Evolutionary conservation across 2,888 invertebrate genomes (phyloP).

Genomic region (Hirtodrosophila trivittata): DNA sequence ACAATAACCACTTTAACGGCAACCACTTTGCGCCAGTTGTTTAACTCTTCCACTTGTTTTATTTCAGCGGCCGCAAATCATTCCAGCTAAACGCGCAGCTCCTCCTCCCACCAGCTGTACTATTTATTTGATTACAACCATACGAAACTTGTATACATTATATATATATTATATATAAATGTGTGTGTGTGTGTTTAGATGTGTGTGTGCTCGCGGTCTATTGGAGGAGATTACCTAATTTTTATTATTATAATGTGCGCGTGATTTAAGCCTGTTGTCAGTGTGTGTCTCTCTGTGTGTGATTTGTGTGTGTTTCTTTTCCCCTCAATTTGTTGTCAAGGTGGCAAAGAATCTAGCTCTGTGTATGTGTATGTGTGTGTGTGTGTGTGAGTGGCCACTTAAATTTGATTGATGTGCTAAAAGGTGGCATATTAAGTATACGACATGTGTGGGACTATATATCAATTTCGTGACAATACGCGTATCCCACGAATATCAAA

Average conservation of each 20-base stretch:
- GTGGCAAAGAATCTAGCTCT: no score
- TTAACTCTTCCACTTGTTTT: conserved; percentile 14
- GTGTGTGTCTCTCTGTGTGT: neutral
- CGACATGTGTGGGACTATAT: neutral
- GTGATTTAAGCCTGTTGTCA: conserved; percentile 12
- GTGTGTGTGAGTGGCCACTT: conserved; percentile 35
- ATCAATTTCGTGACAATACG: conserved; percentile 4
- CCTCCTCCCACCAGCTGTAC: conserved; percentile 19
- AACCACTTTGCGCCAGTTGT: conserved; percentile 26
- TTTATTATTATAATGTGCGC: conserved; percentile 23
- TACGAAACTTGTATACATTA: neutral
- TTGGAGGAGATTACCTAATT: conserved; percentile 2
- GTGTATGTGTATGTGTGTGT: conserved; percentile 2
- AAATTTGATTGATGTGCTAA: conserved; percentile 55
- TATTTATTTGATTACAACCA: conserved; percentile 56
- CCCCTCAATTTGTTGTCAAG: neutral
- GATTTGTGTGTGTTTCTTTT: neutral
- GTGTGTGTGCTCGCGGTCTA: neutral
- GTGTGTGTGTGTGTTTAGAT: neutral
- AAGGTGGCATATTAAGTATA: conserved; percentile 33
- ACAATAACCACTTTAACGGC: conserved; percentile 18
- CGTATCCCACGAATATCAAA: neutral
- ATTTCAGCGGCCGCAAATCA: conserved; percentile 54
- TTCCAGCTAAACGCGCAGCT: conserved; percentile 22
- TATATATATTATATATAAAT: conserved; percentile 11